Percentiles rank a stretch among this genome's conserved stretches.
Conservation (phyloP, 2,113 vertebrate genomes). For the Gobiocypris rarus region DNA sequence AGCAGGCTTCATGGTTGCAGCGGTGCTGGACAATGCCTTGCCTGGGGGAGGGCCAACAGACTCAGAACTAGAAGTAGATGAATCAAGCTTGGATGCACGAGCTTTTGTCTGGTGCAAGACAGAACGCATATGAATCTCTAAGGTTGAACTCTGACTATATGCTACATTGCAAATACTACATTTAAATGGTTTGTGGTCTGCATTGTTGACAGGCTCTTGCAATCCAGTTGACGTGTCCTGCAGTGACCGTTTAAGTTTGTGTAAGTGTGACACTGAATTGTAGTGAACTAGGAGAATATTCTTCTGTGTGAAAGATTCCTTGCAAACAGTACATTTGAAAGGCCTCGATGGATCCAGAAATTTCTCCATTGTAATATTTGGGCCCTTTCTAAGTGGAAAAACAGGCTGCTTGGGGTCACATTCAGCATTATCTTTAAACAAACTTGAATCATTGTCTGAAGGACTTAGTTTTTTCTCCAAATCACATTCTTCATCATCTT, state of each 20-base stretch:
- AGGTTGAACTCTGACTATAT: slow-evolving; percentile 97
- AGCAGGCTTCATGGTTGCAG: slow-evolving; percentile 55
- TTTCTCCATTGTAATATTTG: slow-evolving; percentile 96
- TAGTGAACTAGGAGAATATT: slow-evolving; percentile 98
- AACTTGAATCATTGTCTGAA: slow-evolving; percentile 79
- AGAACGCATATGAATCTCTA: slow-evolving; percentile 98
- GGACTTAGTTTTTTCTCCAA: slow-evolving; percentile 86
- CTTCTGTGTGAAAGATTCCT: slow-evolving; percentile 98
- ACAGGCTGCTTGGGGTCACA: slow-evolving; percentile 84
- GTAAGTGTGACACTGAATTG: slow-evolving; percentile 97
- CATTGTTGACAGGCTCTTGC: slow-evolving; percentile 87
- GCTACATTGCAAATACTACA: slow-evolving; percentile 95
- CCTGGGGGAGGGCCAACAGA: slow-evolving; percentile 50
- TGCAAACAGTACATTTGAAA: slow-evolving; percentile 97
- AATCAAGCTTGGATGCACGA: slow-evolving; percentile 87
- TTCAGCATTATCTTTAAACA: slow-evolving; percentile 80
- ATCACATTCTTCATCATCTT: slow-evolving; percentile 86
- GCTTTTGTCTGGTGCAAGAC: slow-evolving; percentile 98
- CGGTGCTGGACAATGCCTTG: slow-evolving; percentile 43
- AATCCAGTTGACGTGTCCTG: slow-evolving; percentile 87
- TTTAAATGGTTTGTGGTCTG: slow-evolving; percentile 95
- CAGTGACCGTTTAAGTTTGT: slow-evolving; percentile 92
- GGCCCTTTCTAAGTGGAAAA: slow-evolving; percentile 85
- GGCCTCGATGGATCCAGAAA: slow-evolving; percentile 95
- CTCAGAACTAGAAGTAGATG: slow-evolving; percentile 68